Percentiles rank a stretch among this genome's conserved stretches.
phyloP scores from a whole-genome alignment of 2,113 vertebrate species.

The Pelecanoides urinatrix region DNA sequence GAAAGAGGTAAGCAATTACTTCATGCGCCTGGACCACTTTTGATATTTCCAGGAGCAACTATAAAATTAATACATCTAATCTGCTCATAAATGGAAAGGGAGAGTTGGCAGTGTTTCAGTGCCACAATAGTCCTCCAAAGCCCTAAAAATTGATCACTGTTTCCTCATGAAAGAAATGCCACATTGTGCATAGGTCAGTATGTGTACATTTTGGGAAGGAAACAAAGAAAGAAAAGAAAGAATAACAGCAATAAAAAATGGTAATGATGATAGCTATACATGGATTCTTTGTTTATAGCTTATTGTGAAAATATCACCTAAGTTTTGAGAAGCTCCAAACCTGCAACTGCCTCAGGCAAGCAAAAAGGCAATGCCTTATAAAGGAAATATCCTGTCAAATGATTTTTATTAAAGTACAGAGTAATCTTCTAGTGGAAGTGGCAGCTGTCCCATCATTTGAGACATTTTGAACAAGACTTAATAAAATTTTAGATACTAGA shows the following conservation, averaged over 20 bases:
- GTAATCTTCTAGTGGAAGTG: neutral
- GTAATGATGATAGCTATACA: neutral
- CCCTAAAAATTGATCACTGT: neutral
- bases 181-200: neutral
- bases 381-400: neutral
- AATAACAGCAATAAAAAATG: neutral
- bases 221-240: neutral
- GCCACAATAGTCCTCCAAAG: neutral
- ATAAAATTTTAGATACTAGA: neutral
- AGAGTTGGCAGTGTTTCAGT: neutral
- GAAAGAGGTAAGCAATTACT: neutral
- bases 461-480: neutral
- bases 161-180: neutral
- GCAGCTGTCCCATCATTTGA: neutral
- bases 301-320: neutral
- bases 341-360: neutral
- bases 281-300: neutral
- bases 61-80: neutral
- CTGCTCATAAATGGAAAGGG: neutral
- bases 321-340: neutral
- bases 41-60: neutral
- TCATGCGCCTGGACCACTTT: neutral
- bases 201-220: rapidly evolving
- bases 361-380: neutral
- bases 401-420: neutral